phyloP scores from a whole-genome alignment of 2,888 invertebrate species.

The Blomia tropicalis region DNA sequence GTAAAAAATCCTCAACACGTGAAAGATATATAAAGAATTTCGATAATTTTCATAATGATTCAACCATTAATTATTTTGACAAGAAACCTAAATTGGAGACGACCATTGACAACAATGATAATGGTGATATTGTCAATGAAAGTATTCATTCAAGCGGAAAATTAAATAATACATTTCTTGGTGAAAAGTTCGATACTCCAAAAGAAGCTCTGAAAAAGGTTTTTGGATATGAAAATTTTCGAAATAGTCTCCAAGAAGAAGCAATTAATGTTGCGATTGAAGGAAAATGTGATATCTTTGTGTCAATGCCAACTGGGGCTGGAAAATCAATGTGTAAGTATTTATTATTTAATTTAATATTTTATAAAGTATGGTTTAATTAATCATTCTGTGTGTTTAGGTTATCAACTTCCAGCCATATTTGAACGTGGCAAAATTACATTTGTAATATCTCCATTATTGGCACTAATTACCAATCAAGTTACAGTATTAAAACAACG shows the following conservation, averaged over 20 bases:
- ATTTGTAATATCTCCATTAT: slow-evolving; percentile 82
- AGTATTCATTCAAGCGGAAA: too few relatives aligned
- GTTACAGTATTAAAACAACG: slow-evolving; percentile 50
- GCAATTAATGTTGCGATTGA: slow-evolving; percentile 55
- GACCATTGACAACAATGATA: too few relatives aligned
- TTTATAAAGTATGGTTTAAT: too few relatives aligned
- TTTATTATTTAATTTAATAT: too few relatives aligned
- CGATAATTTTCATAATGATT: too few relatives aligned
- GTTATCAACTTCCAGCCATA: slow-evolving; percentile 85
- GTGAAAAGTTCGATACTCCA: slow-evolving; percentile 10
- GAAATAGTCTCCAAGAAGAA: slow-evolving; percentile 59
- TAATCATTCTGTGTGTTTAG: too few relatives aligned
- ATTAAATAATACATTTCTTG: neutral
- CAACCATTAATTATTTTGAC: too few relatives aligned
- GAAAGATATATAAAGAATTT: too few relatives aligned
- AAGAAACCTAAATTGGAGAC: too few relatives aligned
- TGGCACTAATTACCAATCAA: slow-evolving; percentile 59
- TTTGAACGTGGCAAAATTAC: slow-evolving; percentile 62
- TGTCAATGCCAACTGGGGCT: slow-evolving; percentile 91
- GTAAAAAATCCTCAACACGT: too few relatives aligned
- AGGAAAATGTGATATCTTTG: slow-evolving; percentile 67
- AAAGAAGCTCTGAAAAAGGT: slow-evolving; percentile 30
- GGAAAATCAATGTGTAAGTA: slow-evolving; percentile 97
- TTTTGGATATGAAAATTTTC: slow-evolving; percentile 63
- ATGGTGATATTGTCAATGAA: too few relatives aligned